These are phyloP conservation scores for Phymanthus crucifer DNA, from an alignment of 92 coral and sea anemone genomes.

Conservation along the genomic window DNA sequence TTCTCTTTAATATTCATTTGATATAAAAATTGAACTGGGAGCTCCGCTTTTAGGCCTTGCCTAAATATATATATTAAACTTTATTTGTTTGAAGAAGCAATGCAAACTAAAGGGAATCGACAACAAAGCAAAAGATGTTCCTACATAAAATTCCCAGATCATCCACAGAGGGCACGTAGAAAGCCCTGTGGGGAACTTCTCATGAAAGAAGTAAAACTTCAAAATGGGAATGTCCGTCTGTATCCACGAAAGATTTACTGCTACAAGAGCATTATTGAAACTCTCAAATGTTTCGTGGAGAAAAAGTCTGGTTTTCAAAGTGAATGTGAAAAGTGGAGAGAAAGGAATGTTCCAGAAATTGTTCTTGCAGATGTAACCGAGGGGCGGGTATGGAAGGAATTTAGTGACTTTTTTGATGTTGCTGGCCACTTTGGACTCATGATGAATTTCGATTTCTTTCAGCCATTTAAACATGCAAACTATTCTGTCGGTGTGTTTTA, in stretches of 20 bases:
- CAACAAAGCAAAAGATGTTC: slow-evolving; percentile 38
- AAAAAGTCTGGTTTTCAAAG: slow-evolving; percentile 40
- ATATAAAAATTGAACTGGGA: too few species aligned
- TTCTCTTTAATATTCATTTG: too few species aligned
- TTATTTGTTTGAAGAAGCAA: slow-evolving; percentile 29
- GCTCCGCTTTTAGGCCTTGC: too few species aligned
- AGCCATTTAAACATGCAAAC: slow-evolving; percentile 50
- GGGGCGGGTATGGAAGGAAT: slow-evolving; percentile 46
- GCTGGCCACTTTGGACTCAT: slow-evolving; percentile 41
- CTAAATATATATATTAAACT: slow-evolving; percentile 36
- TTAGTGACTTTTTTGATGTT: slow-evolving; percentile 37
- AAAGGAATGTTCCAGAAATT: slow-evolving; percentile 23
- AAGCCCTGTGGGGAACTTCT: slow-evolving; percentile 41
- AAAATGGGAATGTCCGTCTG: slow-evolving; percentile 27
- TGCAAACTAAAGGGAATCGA: slow-evolving; percentile 22
- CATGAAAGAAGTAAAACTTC: slow-evolving; percentile 31
- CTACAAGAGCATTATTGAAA: slow-evolving; percentile 19
- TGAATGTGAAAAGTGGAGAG: slow-evolving; percentile 49
- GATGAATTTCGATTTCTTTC: slow-evolving; percentile 45
- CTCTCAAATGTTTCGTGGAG: slow-evolving; percentile 12
- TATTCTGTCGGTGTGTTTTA: slow-evolving; percentile 46
- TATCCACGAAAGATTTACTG: slow-evolving; percentile 28
- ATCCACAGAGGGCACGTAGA: slow-evolving; percentile 4
- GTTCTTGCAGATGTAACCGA: slow-evolving; percentile 52
- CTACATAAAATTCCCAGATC: slow-evolving; percentile 26